Conservation (phyloP, 2,888 invertebrate genomes). For the Branchellion lobata region DNA sequence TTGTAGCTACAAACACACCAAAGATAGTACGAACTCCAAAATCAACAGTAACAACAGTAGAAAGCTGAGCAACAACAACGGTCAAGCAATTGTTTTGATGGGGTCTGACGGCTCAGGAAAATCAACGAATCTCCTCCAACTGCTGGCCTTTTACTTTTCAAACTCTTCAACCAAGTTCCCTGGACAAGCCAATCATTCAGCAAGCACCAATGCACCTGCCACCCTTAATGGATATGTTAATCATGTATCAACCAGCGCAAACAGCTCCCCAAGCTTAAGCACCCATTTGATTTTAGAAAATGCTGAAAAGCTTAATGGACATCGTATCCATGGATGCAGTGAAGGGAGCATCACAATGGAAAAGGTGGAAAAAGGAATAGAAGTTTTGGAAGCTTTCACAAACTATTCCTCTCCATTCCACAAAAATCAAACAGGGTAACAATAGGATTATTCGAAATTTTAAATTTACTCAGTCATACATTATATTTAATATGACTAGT, state of each 20-base stretch:
- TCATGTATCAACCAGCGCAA: too few relatives aligned
- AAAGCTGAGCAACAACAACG: background rate
- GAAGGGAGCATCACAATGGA: background rate
- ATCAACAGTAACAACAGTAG: background rate
- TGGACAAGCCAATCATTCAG: too few relatives aligned
- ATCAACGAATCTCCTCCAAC: constrained; percentile 36
- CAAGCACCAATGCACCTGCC: background rate
- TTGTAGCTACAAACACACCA: background rate
- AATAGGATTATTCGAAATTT: background rate
- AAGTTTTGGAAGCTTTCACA: constrained; percentile 42
- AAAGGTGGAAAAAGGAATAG: background rate
- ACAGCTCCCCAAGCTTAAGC: too few relatives aligned
- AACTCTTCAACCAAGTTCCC: background rate
- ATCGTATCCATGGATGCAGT: too few relatives aligned
- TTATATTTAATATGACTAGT: background rate
- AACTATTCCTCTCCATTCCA: constrained; percentile 25
- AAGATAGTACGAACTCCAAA: background rate
- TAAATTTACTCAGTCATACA: background rate
- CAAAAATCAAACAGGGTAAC: constrained; percentile 1
- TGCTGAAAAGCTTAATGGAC: too few relatives aligned
- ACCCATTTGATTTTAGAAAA: too few relatives aligned
- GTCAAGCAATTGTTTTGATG: constrained; percentile 28
- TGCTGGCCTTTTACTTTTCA: constrained; percentile 22
- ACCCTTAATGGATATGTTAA: too few relatives aligned
- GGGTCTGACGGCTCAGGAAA: constrained; percentile 40